Base-by-base conservation (phyloP, 2,888 invertebrate genomes). In the Lithosia quadra region DNA sequence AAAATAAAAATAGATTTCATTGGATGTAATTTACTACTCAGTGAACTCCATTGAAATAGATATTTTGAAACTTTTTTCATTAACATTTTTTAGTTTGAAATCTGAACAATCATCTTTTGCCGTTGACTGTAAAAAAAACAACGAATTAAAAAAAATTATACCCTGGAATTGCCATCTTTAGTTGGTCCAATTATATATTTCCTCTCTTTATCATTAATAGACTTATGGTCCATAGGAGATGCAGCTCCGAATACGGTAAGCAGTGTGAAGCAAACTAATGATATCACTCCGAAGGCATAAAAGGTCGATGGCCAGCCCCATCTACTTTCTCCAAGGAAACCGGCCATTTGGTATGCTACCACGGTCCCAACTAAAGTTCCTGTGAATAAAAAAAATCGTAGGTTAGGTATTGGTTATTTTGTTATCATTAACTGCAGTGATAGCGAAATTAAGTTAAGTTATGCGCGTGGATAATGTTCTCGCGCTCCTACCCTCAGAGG, bases 361-460 rank as follows among this genome's bases (percentile, higher is more conserved):
- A 97, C 96, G 0, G 96, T 96, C 0, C 97, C 97, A 8, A 97
- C 88, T 73, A 96, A 96, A 0, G 95, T 93, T 0, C 97, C 97
- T 83, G 95, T 87, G 77, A 69, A 61, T 57, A 0, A 60, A 60
- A 21, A n/a, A n/a, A n/a, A n/a, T n/a, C n/a, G n/a, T n/a, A n/a
- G n/a, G n/a, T n/a, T n/a, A n/a, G n/a, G n/a, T n/a, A n/a, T n/a
- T n/a, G n/a, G n/a, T n/a, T n/a, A n/a, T n/a, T n/a, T n/a, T n/a
- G n/a, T n/a, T n/a, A n/a, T n/a, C n/a, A n/a, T n/a, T n/a, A n/a
- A n/a, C n/a, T n/a, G n/a, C n/a, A n/a, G n/a, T n/a, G n/a, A n/a
- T n/a, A n/a, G n/a, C n/a, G n/a, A n/a, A n/a, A n/a, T n/a, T n/a
- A n/a, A n/a, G n/a, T n/a, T n/a, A n/a, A n/a, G n/a, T n/a, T n/a